Conservation (phyloP, 2,113 vertebrate species). For the Zosterops borbonicus region DNA sequence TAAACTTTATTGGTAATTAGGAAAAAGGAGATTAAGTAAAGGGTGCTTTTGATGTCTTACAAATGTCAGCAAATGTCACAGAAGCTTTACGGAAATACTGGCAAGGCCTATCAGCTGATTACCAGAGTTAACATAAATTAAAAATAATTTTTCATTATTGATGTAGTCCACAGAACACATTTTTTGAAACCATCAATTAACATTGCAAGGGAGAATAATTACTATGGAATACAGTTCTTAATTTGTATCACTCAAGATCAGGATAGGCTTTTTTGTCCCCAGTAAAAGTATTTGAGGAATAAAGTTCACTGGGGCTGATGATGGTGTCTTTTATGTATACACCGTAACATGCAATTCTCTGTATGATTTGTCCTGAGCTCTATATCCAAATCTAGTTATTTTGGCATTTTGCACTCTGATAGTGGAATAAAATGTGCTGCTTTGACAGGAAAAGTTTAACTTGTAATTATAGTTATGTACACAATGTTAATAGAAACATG, state of each 20-base stretch:
- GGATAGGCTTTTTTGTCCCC: not conserved
- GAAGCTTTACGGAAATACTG: not conserved
- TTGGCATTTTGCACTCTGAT: not conserved
- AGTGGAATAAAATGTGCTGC: not conserved
- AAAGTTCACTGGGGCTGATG: not conserved
- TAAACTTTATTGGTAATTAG: not conserved
- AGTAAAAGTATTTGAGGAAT: not conserved
- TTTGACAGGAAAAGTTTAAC: not conserved
- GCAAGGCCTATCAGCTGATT: not conserved
- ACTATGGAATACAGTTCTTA: not conserved
- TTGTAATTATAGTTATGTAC: not conserved
- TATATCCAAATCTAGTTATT: not conserved
- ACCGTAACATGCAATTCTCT: not conserved
- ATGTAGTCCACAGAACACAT: not conserved
- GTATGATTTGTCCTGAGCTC: not conserved
- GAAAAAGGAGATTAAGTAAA: not conserved
- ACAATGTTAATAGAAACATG: not conserved
- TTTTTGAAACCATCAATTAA: not conserved
- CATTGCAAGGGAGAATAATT: not conserved
- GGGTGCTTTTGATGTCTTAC: not conserved
- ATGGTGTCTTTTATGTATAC: not conserved
- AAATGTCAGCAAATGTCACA: not conserved
- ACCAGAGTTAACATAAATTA: not conserved
- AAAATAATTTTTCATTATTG: not conserved
- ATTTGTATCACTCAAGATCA: not conserved